These are phyloP conservation scores for Sebastes goodei DNA, from an alignment of 2,797 vertebrate genomes.

Conservation along the genomic window DNA sequence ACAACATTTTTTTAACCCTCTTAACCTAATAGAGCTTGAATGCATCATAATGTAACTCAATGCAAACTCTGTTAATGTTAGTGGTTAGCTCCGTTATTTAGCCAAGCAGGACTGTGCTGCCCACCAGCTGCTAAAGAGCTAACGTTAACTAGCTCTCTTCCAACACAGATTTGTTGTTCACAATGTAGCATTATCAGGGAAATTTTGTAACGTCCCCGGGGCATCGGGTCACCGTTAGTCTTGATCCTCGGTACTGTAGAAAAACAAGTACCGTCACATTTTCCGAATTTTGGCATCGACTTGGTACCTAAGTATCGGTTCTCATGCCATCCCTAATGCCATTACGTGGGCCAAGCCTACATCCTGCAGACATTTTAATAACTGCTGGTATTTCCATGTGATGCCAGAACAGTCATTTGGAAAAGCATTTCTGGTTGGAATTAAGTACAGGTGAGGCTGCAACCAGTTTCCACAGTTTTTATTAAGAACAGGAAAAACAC, in stretches of 20 bases:
- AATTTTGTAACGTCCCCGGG: too few relatives aligned
- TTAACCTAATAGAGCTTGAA: neutral
- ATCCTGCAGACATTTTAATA: conserved; percentile 46
- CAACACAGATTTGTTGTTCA: neutral
- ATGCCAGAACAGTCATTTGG: conserved; percentile 25
- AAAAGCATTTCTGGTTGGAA: conserved; percentile 5
- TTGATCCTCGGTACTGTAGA: neutral
- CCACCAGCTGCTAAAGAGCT: neutral
- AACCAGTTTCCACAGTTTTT: conserved; percentile 11
- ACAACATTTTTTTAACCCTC: too few relatives aligned
- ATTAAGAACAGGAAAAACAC: neutral
- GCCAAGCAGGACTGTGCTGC: neutral
- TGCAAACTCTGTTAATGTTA: neutral
- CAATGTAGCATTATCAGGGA: neutral
- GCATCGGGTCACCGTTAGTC: too few relatives aligned
- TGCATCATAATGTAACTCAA: neutral
- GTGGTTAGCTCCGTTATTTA: neutral
- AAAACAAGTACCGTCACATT: too few relatives aligned
- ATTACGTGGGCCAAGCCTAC: conserved; percentile 27
- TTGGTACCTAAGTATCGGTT: too few relatives aligned
- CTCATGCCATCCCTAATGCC: too few relatives aligned
- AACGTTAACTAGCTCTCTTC: neutral
- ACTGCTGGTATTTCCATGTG: conserved; percentile 26
- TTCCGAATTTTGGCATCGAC: too few relatives aligned
- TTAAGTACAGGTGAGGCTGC: conserved; percentile 3